These are phyloP conservation scores for Crypturellus tataupa DNA, from an alignment of 2,797 vertebrate genomes.

Conservation along the genomic window DNA sequence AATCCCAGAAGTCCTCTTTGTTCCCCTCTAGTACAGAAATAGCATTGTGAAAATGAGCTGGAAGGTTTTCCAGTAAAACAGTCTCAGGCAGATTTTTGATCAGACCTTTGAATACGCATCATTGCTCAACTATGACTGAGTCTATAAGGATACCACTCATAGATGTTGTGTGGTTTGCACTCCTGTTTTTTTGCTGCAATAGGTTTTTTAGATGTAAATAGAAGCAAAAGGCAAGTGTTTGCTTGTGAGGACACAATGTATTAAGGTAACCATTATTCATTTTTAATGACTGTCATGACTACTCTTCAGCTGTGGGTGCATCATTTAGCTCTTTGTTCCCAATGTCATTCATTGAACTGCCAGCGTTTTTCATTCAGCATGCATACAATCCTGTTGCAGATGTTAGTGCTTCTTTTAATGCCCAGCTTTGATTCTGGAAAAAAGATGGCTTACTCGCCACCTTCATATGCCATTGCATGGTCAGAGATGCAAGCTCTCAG, in stretches of 20 bases:
- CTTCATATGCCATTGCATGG: neutral
- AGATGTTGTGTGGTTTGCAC: neutral
- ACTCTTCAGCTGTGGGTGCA: neutral
- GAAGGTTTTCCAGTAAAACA: neutral
- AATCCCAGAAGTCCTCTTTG: neutral
- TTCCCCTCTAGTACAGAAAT: neutral
- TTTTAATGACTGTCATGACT: slow-evolving; percentile 52
- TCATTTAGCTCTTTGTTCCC: slow-evolving; percentile 9
- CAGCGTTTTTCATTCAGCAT: neutral
- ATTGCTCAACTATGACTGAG: neutral
- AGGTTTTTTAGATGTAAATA: neutral
- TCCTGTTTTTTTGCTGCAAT: neutral
- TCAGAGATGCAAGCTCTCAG: neutral
- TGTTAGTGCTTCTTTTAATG: neutral
- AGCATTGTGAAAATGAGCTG: neutral
- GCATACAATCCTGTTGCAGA: neutral
- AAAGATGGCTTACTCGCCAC: neutral
- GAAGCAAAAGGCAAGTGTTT: neutral
- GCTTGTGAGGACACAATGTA: neutral
- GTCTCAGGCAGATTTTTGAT: neutral
- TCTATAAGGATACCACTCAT: neutral
- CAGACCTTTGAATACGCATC: neutral
- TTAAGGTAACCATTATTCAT: slow-evolving; percentile 40
- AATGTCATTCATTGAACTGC: neutral
- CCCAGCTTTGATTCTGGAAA: neutral